phyloP scores from a whole-genome alignment of 2,888 invertebrate species.

The Sialis fuliginosa region DNA sequence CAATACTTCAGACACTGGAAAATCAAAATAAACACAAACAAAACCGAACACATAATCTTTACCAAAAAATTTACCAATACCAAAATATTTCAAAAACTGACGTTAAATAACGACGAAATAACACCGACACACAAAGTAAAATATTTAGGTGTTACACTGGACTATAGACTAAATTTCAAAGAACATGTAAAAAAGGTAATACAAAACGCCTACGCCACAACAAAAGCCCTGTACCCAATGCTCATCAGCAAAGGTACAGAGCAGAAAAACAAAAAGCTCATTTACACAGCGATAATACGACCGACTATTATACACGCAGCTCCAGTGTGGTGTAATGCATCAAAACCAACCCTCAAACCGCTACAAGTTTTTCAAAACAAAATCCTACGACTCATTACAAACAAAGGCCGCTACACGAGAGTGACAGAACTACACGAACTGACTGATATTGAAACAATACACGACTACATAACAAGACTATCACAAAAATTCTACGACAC shows the following conservation, averaged over 20 bases:
- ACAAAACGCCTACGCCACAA: conserved; percentile 5
- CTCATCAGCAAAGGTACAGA: conserved; percentile 1
- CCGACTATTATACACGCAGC: conserved; percentile 13
- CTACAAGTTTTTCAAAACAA: conserved; percentile 12
- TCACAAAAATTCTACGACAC: no score
- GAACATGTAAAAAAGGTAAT: conserved; percentile 7
- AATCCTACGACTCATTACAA: background rate
- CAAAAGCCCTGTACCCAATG: conserved; percentile 7
- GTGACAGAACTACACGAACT: no score
- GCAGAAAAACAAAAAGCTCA: conserved; percentile 10
- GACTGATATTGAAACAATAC: no score
- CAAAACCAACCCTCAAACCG: conserved; percentile 5
- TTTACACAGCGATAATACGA: conserved; percentile 12
- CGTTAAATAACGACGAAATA: conserved; percentile 7
- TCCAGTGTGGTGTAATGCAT: conserved; percentile 12
- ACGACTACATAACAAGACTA: no score
- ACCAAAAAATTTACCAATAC: conserved; percentile 7
- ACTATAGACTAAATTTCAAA: conserved; percentile 9
- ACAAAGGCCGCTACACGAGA: no score
- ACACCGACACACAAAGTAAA: conserved; percentile 6
- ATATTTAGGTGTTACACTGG: conserved; percentile 12
- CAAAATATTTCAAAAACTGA: conserved; percentile 4
- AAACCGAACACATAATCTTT: conserved; percentile 9
- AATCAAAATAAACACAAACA: conserved; percentile 7
- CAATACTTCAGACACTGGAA: conserved; percentile 8